Percentiles rank a stretch among this genome's conserved stretches.
phyloP scores from a whole-genome alignment of 2,113 vertebrate genomes.

The Trinectes maculatus region DNA sequence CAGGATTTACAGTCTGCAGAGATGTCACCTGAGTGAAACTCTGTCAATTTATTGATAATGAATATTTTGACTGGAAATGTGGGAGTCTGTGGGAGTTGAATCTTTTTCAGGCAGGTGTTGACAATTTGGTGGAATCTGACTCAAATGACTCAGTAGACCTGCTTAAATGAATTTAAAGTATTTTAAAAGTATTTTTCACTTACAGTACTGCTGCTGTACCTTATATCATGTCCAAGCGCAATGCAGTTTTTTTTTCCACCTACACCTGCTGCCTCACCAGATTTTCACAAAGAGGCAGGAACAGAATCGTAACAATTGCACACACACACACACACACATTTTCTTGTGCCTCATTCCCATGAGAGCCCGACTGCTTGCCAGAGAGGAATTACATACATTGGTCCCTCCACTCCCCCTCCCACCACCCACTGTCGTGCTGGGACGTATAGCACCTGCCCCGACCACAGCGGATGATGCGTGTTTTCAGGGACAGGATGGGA shows the following conservation, averaged over 20 bases:
- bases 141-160: constrained; percentile 43
- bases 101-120: constrained; percentile 4
- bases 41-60: constrained; percentile 3
- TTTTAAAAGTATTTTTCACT: too few species aligned
- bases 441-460: constrained; percentile 50
- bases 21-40: background rate
- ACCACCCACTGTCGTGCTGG: constrained; percentile 37
- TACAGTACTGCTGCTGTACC: constrained; percentile 60
- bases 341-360: constrained; percentile 72
- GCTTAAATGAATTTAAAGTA: constrained; percentile 35
- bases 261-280: constrained; percentile 63
- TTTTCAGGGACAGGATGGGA: constrained; percentile 59
- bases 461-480: constrained; percentile 24
- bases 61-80: background rate
- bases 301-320: constrained; percentile 25
- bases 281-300: constrained; percentile 45
- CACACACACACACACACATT: constrained; percentile 29
- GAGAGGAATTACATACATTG: constrained; percentile 75
- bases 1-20: background rate
- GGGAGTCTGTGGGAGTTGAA: constrained; percentile 14
- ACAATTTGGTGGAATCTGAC: background rate
- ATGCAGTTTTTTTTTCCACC: constrained; percentile 44
- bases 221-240: constrained; percentile 48
- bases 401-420: constrained; percentile 25
- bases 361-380: constrained; percentile 74